Percentiles rank a stretch among this genome's conserved stretches.
phyloP scores from a whole-genome alignment of 2,113 vertebrate genomes.

The Calypte anna region DNA sequence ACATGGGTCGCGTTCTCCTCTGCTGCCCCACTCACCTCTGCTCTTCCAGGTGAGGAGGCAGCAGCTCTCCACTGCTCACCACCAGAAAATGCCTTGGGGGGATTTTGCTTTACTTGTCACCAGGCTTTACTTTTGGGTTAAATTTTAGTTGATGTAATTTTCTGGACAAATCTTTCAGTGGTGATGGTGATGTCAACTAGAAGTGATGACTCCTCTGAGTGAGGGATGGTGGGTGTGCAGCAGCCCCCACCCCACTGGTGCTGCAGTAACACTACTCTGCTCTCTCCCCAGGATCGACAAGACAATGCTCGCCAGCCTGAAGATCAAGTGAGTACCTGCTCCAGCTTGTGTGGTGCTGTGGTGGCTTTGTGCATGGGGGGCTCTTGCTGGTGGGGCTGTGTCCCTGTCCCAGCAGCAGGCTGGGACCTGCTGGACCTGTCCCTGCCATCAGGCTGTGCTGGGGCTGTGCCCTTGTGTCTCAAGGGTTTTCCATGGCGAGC shows the following conservation, averaged over 20 bases:
- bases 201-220: fast-evolving
- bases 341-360: fast-evolving
- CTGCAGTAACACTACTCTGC: background rate
- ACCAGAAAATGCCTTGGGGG: background rate
- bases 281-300: conserved; percentile 83
- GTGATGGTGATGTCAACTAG: fast-evolving
- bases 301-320: conserved; percentile 82
- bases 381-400: too few relatives aligned
- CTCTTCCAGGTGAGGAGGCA: background rate
- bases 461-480: too few relatives aligned
- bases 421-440: too few relatives aligned
- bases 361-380: background rate
- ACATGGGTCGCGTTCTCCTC: fast-evolving
- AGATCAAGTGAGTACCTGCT: conserved; percentile 81
- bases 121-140: background rate
- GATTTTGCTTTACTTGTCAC: background rate
- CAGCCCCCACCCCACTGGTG: background rate
- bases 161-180: background rate
- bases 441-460: too few relatives aligned
- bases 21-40: background rate
- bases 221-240: background rate
- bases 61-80: background rate
- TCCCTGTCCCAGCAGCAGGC: too few relatives aligned
- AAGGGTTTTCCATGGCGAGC: background rate
- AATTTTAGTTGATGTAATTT: background rate